Evolutionary conservation across 2,888 invertebrate genomes (phyloP), one percentile per base, ranked within the genome.

Genomic region (Choreutis nemorana): DNA sequence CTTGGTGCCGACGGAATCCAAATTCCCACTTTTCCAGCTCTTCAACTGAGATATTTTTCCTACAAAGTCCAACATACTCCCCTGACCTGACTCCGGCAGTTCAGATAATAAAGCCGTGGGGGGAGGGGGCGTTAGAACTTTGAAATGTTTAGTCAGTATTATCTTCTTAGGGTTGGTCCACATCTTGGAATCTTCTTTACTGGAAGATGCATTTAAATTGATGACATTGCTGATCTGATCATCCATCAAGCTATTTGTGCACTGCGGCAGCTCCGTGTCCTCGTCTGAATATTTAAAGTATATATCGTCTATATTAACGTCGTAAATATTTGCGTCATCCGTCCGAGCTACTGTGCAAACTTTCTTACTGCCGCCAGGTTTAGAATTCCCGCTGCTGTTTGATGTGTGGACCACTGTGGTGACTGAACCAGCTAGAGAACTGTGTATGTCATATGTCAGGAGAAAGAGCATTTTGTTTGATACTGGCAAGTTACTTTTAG

Each of bases 371-470:
- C 83, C 51, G 38, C 85, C 55, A 34, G 84, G 49, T 63, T 85
- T 55, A 42, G 84, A 52, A 56, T 70, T 61, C 11, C 64, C 61
- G 45, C 79, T 67, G 53, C 81, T 53, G 48, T 71, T 66, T 0
- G 80, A 65, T 0, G 66, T 66, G 40, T 67, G 68, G 2, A 70
- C 63, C 12, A 80, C 77, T 2, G 77, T 66, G 1, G 77, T 72
- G 26, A 67, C 59, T 1, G 70, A 73, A n/a, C 71, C 70, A 2
- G 77, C 64, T 11, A 65, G 50, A 26, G 83, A 84, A 45, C 85
- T 86, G 52, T 85, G 83, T 68, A 88, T 87, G 47, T 88, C 88
- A 39, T 87, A 87, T 1, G 88, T 82, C 10, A 88, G 77, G 26
- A 88, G 65, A 55, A 86, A 87, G 28, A 82, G 55, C 67, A 77